These are phyloP conservation scores for Odontocolon sp. DNA, from an alignment of 2,888 invertebrate genomes.

Conservation along the genomic window DNA sequence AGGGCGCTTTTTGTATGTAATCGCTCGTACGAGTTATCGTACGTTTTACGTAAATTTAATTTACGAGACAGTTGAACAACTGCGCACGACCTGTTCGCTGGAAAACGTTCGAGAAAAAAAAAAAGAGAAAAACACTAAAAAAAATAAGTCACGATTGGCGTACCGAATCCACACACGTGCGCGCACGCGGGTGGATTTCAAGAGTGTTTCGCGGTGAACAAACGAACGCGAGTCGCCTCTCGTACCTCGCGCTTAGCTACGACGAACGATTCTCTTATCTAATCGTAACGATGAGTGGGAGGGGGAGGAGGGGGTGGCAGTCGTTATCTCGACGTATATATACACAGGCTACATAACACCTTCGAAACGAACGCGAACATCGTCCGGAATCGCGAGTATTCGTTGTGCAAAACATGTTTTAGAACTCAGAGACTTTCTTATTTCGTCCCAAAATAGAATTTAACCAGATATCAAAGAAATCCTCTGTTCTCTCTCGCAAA, in stretches of 20 bases:
- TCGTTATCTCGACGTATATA: conserved; percentile 55
- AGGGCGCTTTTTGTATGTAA: too few species aligned
- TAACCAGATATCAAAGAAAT: background rate
- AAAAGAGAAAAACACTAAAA: conserved; percentile 1
- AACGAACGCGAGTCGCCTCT: conserved; percentile 32
- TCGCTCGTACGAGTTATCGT: background rate
- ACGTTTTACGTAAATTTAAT: conserved; percentile 17
- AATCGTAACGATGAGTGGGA: conserved; percentile 58
- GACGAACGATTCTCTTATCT: conserved; percentile 55
- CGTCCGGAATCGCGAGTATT: conserved; percentile 34
- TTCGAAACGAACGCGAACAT: conserved; percentile 35
- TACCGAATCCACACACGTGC: conserved; percentile 41
- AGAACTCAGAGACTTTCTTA: background rate
- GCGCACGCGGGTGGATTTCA: conserved; percentile 55
- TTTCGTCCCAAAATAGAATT: background rate
- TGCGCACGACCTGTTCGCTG: conserved; percentile 23
- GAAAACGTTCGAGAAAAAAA: conserved; percentile 4
- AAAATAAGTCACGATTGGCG: conserved; percentile 6
- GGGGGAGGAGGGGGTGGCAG: background rate
- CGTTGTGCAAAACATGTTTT: conserved; percentile 19
- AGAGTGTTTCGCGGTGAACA: conserved; percentile 20
- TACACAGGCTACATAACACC: conserved; percentile 57
- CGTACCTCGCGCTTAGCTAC: conserved; percentile 8
- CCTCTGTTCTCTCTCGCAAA: background rate
- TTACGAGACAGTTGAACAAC: conserved; percentile 36